phyloP scores from a whole-genome alignment of 1,140 invertebrate genomes.

The Steinernema khuongi region DNA sequence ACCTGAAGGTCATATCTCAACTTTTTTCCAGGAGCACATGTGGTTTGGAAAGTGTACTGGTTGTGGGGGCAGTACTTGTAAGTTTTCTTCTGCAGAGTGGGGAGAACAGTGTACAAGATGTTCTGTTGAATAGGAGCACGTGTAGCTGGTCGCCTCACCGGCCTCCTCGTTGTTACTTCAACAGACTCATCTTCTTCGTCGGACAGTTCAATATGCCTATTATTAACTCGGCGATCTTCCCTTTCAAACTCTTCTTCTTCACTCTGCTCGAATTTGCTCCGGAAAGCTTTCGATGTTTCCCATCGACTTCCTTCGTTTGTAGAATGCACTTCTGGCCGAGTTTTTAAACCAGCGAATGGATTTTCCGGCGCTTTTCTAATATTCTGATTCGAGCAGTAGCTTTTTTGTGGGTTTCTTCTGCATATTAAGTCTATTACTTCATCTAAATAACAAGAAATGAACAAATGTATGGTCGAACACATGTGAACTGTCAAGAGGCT shows the following conservation, averaged over 20 bases:
- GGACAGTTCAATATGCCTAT: background rate
- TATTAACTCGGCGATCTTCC: background rate
- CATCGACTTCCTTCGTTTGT: background rate
- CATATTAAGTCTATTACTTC: background rate
- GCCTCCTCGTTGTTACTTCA: background rate
- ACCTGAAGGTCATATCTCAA: conserved; percentile 46
- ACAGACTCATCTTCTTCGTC: conserved; percentile 17
- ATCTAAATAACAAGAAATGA: background rate
- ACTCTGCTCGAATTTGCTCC: conserved; percentile 26
- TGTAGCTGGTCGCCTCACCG: conserved; percentile 17
- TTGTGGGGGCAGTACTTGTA: conserved; percentile 45
- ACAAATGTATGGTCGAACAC: too few relatives aligned
- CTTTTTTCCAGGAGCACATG: conserved; percentile 43
- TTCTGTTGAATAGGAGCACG: conserved; percentile 40
- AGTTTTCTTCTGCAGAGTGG: conserved; percentile 43
- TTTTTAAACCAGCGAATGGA: background rate
- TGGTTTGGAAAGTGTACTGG: conserved; percentile 45
- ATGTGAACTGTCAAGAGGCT: too few relatives aligned
- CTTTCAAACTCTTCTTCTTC: conserved; percentile 2
- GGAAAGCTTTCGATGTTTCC: background rate
- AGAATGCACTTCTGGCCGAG: background rate
- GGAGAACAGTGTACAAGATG: conserved; percentile 40
- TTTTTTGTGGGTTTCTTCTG: background rate
- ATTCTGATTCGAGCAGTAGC: background rate
- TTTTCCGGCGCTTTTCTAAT: conserved; percentile 22